A percentile compares a stretch with the other conserved stretches of the same genome.
These are phyloP conservation scores for Eristalis intricaria DNA, from an alignment of 2,888 invertebrate genomes.

Conservation along the genomic window DNA sequence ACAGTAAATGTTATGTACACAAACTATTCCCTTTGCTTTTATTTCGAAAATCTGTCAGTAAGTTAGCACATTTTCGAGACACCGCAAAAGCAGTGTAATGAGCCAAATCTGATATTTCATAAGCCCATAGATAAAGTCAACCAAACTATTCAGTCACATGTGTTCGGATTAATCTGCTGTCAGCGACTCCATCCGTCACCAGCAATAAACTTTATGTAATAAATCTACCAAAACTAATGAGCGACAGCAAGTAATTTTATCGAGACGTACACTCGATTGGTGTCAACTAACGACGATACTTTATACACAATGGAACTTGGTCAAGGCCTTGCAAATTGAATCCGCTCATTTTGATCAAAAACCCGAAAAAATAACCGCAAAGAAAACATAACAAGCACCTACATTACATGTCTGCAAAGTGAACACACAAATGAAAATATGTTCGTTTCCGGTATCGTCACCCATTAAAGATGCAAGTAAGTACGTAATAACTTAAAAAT, in stretches of 20 bases:
- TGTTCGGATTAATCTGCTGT: neutral
- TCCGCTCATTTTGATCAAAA: neutral
- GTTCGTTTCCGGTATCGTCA: neutral
- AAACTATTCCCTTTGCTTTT: too few species aligned
- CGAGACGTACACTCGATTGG: neutral
- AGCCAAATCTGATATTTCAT: neutral
- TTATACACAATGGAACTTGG: neutral
- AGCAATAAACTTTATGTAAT: neutral
- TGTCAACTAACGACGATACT: constrained; percentile 5
- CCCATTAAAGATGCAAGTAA: neutral
- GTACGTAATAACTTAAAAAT: neutral
- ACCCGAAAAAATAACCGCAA: neutral
- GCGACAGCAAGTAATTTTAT: neutral
- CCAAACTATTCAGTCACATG: neutral
- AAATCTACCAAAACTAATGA: neutral
- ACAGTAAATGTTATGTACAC: too few species aligned
- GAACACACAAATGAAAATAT: neutral
- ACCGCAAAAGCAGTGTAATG: neutral
- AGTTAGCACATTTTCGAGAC: neutral
- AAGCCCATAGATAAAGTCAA: neutral
- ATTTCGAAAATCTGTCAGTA: too few species aligned
- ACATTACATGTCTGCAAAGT: neutral
- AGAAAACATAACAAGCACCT: neutral
- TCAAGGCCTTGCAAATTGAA: constrained; percentile 5
- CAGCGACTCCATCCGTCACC: neutral